Base-by-base conservation (phyloP, 2,888 invertebrate species). In the Agonopterix subpropinquella region DNA sequence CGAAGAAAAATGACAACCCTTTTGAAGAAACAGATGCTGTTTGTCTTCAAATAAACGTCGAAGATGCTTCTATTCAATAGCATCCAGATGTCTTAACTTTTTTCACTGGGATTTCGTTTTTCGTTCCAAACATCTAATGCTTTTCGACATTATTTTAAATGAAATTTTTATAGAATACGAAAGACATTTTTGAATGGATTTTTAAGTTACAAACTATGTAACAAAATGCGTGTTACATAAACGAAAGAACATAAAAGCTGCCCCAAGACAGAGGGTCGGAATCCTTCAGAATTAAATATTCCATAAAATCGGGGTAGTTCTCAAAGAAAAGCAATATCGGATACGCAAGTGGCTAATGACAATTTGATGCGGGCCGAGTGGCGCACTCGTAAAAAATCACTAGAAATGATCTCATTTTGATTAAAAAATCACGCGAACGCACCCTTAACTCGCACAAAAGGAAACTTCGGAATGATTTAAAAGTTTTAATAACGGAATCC, bases 401-500 rank as follows among this genome's bases (percentile, higher is more conserved):
- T 85, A 82, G 83, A 78, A 84, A 81, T 82, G 84, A 84, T 84
- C 79, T 82, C 75, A 82, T 87, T 87, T 86, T 88, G 86, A 88
- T 88, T 87, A 88, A 87, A 88, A 86, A 88, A 85, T 87, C 87
- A 87, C 79, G 70, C 71, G 68, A 70, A 66, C 70, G 70, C 81
- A 80, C 83, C 83, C 83, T 76, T 62, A 73, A 70, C 67, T 68
- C 68, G 65, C 64, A 72, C 77, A 71, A 68, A 77, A 74, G 70
- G 73, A 77, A 80, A 80, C 76, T 81, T 83, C 76, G 76, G 79
- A 82, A 89, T 89, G 89, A 89, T 89, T 89, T 89, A 89, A 86
- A 88, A 86, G 83, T 89, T 89, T 89, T 89, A 89, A 89, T 89
- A 89, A 89, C 86, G 79, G 75, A 84, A 82, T 88, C 79, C 89